These are phyloP conservation scores for Dinomys branickii DNA, from an alignment of 2,113 vertebrate genomes.

Conservation along the genomic window DNA sequence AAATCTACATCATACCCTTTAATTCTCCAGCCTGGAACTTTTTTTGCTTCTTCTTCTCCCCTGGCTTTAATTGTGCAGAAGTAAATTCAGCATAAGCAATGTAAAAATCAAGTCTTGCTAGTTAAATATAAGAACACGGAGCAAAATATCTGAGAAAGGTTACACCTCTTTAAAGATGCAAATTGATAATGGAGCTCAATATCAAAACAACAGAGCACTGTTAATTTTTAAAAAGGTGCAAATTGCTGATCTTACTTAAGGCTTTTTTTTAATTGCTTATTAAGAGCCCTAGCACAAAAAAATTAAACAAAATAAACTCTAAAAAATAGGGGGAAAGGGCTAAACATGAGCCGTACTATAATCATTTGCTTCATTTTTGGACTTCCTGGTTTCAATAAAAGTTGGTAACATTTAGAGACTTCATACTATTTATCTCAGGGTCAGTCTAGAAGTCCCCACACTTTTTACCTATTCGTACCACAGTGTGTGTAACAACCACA, in stretches of 20 bases:
- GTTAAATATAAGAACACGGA: slow-evolving; percentile 81
- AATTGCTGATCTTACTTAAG: slow-evolving; percentile 85
- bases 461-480: not conserved
- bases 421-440: not conserved
- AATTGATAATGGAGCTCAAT: slow-evolving; percentile 81
- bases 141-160: slow-evolving; percentile 83
- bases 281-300: slow-evolving; percentile 73
- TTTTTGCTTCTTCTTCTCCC: slow-evolving; percentile 63
- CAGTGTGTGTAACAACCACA: not conserved
- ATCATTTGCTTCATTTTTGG: slow-evolving; percentile 43
- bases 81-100: slow-evolving; percentile 76
- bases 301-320: slow-evolving; percentile 81
- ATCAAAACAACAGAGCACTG: slow-evolving; percentile 85
- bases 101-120: slow-evolving; percentile 79
- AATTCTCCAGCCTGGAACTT: slow-evolving; percentile 68
- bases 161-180: slow-evolving; percentile 85
- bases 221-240: slow-evolving; percentile 85
- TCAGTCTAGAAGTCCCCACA: not conserved
- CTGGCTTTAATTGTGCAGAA: slow-evolving; percentile 76
- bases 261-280: slow-evolving; percentile 79
- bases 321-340: slow-evolving; percentile 65
- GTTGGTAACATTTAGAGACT: not conserved
- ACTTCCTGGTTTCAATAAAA: not conserved
- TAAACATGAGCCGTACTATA: not conserved
- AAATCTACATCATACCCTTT: slow-evolving; percentile 66